phyloP scores from a whole-genome alignment of 2,797 vertebrate species.

The Myotis myotis region DNA sequence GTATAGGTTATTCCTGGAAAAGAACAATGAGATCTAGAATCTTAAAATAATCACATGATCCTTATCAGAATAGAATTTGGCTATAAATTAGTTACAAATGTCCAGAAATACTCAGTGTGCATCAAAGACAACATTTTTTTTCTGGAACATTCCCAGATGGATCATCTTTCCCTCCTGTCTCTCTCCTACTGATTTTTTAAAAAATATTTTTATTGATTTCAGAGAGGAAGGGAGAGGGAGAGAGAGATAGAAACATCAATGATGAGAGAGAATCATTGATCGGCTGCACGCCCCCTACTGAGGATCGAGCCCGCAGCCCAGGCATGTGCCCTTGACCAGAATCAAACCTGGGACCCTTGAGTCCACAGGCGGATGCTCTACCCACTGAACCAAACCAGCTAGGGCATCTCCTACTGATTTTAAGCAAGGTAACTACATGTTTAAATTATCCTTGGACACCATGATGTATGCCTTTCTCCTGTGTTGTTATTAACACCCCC shows the following conservation, averaged over 20 bases:
- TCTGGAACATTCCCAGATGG: not conserved
- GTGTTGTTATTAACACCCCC: not conserved
- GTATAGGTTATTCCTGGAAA: slow-evolving; percentile 34
- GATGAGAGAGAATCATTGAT: too few relatives aligned
- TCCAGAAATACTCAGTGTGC: not conserved
- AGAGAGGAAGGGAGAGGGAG: too few relatives aligned
- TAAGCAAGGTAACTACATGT: not conserved
- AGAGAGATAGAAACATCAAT: too few relatives aligned
- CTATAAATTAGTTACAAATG: not conserved
- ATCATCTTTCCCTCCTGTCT: not conserved
- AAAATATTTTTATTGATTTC: too few relatives aligned
- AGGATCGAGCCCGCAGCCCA: too few relatives aligned
- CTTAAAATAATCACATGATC: not conserved
- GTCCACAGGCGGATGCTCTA: too few relatives aligned
- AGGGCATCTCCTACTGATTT: too few relatives aligned
- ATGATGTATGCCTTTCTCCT: not conserved
- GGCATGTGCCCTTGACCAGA: too few relatives aligned
- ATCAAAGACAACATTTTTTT: not conserved
- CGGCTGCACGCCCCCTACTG: too few relatives aligned
- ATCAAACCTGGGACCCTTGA: too few relatives aligned
- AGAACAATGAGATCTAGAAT: not conserved
- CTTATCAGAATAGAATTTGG: not conserved
- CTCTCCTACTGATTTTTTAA: not conserved
- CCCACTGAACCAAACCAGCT: too few relatives aligned
- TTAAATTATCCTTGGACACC: not conserved